phyloP scores from a whole-genome alignment of 2,888 invertebrate genomes.

The Entomobrya multifasciata region DNA sequence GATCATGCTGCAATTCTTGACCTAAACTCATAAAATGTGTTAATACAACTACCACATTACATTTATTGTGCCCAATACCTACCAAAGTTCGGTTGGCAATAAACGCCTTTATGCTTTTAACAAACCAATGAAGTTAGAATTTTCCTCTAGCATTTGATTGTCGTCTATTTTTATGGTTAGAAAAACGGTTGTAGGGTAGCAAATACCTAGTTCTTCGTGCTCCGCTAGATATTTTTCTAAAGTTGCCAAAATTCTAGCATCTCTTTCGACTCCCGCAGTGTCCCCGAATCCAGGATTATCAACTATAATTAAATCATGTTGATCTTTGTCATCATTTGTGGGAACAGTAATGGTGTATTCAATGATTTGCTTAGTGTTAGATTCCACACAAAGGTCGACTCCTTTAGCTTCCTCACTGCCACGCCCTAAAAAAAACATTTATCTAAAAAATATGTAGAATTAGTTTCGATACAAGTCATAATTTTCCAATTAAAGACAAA shows the following conservation, averaged over 20 bases:
- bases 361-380: too few relatives aligned
- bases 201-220: slow-evolving; percentile 26
- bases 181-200: slow-evolving; percentile 50
- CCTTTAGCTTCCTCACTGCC: too few relatives aligned
- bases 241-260: slow-evolving; percentile 66
- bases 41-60: slow-evolving; percentile 61
- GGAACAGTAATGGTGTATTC: too few relatives aligned
- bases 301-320: slow-evolving; percentile 62
- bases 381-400: too few relatives aligned
- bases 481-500: too few relatives aligned
- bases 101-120: too few relatives aligned
- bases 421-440: too few relatives aligned
- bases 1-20: slow-evolving; percentile 13
- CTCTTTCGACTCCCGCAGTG: slow-evolving; percentile 39
- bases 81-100: too few relatives aligned
- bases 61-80: background rate
- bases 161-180: slow-evolving; percentile 52
- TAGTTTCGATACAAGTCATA: too few relatives aligned
- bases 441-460: too few relatives aligned
- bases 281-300: slow-evolving; percentile 69
- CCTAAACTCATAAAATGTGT: slow-evolving; percentile 64
- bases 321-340: too few relatives aligned
- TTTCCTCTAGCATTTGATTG: slow-evolving; percentile 27
- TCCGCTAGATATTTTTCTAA: slow-evolving; percentile 23
- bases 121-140: slow-evolving; percentile 58